Base-by-base conservation (phyloP, 1,140 invertebrate genomes). In the Trachymyrmex cornetzi region DNA sequence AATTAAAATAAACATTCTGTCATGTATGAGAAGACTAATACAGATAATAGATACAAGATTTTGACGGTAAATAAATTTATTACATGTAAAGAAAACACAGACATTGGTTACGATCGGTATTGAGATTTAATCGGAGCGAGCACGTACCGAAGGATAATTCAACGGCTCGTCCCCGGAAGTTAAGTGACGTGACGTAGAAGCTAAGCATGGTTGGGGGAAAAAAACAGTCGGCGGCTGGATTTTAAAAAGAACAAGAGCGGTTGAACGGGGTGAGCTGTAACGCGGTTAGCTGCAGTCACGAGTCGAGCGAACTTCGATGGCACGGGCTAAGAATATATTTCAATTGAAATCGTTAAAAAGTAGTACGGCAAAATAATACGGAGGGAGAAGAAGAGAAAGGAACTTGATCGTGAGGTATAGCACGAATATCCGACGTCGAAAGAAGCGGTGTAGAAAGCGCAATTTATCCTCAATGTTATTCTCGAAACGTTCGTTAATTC, bases 141-240 rank as follows among this genome's bases (percentile, higher is more conserved):
- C 88, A 89, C 88, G 88, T 86, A 86, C 79, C 24, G 59, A 30
- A 59, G 61, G 77, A 91, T 91, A 91, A 89, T 90, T 89, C 77
- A 63, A 87, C 67, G 38, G 85, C 80, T 77, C 89, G 81, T 87
- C 69, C 48, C 80, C 90, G 88, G 89, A 91, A 91, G 90, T 91
- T 91, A 89, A 91, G 72, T 91, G 90, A 91, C 90, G 90, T 91
- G 87, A 90, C 86, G 88, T 77, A 85, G 77, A 90, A 89, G 79
- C 48, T 48, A 90, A 89, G 71, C 88, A 74, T 22, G 79, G 27
- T 59, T 48, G 53, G 30, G 44, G 11, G n/a, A 87, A 87, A 77
- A 77, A 86, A 88, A 87, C 80, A 44, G 22, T 77, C 44, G 5
- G 19, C 55, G 22, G 30, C 66, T 61, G 64, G 69, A 89, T 88